Base-by-base conservation (phyloP, 2,113 vertebrate species). In the Sorex araneus region DNA sequence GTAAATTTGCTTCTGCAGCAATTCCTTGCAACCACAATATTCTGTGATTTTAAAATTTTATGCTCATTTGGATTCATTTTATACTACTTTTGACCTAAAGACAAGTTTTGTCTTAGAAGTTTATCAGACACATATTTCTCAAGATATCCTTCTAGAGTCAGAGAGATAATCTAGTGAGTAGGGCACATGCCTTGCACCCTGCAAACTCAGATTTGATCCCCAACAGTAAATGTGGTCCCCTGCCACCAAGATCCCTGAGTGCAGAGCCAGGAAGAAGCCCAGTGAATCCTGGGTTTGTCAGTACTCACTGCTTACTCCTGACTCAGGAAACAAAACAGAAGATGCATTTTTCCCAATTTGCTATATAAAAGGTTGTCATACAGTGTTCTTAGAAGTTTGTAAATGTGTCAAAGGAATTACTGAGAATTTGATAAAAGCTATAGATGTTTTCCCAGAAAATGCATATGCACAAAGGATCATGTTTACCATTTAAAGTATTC, bases 31-130 rank as follows among this genome's bases (percentile, higher is more conserved):
- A 40, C 2, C 30, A 40, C 80, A 85, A 43, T 30, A 25, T 47
- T 54, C 28, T 54, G 6, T 28, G 7, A 57, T 86, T 47, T n/a
- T 85, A 3, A 1, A 77, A 57, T 47, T 87, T 75, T 70, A 50
- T 84, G 57, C 34, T 81, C 34, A 76, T 40, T 7, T 40, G 40
- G 40, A 40, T 3, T 40, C 40, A 57, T 47, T 87, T 40, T 40
- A 63, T 6, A 19, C 40, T 89, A 66, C 78, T 67, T 82, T 85
- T 94, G 19, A 80, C 66, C 90, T n/a, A 5, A 67, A 63, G 28
- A 23, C 15, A 8, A 50, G 12, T 10, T 81, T 73, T 92, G 30
- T 71, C 25, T 91, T 60, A 21, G 57, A 21, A 60, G 16, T 60
- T 60, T 60, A 15, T 60, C 21, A 60, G 57, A 23, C 21, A 60